Conservation (phyloP, 2,888 invertebrate genomes). For the Agrenia bidenticulata region DNA sequence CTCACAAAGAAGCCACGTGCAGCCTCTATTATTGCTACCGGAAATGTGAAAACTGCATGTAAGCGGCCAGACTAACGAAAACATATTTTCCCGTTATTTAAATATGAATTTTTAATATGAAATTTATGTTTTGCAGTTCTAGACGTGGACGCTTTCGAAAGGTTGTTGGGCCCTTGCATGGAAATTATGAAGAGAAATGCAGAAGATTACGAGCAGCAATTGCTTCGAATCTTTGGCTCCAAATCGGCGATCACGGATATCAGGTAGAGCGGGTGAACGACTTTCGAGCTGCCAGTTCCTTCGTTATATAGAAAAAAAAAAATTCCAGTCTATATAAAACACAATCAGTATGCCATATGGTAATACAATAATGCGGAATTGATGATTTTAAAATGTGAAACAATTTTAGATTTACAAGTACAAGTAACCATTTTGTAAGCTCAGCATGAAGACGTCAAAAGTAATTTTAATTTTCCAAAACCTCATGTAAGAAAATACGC, state of each 20-base stretch:
- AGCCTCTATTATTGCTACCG: constrained; percentile 78
- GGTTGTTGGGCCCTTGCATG: constrained; percentile 96
- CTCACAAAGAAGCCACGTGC: constrained; percentile 97
- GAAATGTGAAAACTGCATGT: constrained; percentile 91
- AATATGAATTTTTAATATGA: background rate
- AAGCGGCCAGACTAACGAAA: constrained; percentile 60
- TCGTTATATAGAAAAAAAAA: background rate
- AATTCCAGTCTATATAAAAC: constrained; percentile 12
- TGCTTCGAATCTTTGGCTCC: constrained; percentile 92
- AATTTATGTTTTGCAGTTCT: constrained; percentile 69
- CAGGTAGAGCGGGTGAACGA: constrained; percentile 66
- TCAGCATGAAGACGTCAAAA: background rate
- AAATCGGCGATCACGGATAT: constrained; percentile 91
- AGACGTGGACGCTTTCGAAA: constrained; percentile 96
- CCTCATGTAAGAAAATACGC: too few species aligned
- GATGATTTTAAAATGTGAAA: background rate
- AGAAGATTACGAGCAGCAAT: constrained; percentile 94
- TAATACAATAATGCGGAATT: background rate
- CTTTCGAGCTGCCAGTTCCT: background rate
- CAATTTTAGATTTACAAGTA: background rate
- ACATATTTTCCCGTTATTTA: background rate
- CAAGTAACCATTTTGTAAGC: constrained; percentile 3
- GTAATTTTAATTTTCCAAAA: background rate
- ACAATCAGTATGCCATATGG: constrained; percentile 17
- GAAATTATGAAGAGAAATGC: constrained; percentile 98